A percentile compares a stretch with the other conserved stretches of the same genome.
Evolutionary conservation across 2,113 vertebrate genomes (phyloP).

Genomic region (Erinaceus europaeus): DNA sequence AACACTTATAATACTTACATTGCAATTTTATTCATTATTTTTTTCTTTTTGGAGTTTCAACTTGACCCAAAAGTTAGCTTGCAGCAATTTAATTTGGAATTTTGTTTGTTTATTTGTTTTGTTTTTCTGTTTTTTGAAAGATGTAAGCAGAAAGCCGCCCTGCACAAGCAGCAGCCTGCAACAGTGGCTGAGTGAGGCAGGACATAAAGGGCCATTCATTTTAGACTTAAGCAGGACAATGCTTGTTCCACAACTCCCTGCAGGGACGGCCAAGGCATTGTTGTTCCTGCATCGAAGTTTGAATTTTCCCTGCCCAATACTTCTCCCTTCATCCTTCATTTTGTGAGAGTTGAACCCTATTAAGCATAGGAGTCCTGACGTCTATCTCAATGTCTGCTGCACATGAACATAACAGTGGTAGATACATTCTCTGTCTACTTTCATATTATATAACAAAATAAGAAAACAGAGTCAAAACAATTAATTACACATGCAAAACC

Average conservation of each 20-base stretch:
- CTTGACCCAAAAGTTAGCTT: conserved; percentile 30
- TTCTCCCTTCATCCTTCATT: neutral
- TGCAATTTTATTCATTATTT: conserved; percentile 5
- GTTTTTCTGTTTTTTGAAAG: conserved; percentile 17
- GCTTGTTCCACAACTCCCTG: neutral
- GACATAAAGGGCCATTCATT: neutral
- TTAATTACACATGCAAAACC: neutral
- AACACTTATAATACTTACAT: neutral
- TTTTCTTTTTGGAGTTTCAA: conserved; percentile 21
- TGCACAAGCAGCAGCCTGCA: neutral
- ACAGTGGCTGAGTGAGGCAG: too few relatives aligned
- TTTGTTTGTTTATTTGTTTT: too few relatives aligned
- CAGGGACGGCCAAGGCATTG: neutral
- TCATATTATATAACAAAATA: neutral
- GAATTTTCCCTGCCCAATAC: neutral
- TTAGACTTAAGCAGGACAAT: neutral
- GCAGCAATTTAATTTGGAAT: neutral
- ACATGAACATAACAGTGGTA: neutral
- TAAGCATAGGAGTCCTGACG: neutral
- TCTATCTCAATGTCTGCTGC: neutral
- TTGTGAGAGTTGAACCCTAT: neutral
- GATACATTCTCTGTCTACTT: neutral
- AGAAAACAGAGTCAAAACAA: neutral
- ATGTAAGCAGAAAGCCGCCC: neutral
- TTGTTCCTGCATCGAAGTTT: neutral